Evolutionary conservation across 2,888 invertebrate genomes (phyloP).

Genomic region (Tachina fera): DNA sequence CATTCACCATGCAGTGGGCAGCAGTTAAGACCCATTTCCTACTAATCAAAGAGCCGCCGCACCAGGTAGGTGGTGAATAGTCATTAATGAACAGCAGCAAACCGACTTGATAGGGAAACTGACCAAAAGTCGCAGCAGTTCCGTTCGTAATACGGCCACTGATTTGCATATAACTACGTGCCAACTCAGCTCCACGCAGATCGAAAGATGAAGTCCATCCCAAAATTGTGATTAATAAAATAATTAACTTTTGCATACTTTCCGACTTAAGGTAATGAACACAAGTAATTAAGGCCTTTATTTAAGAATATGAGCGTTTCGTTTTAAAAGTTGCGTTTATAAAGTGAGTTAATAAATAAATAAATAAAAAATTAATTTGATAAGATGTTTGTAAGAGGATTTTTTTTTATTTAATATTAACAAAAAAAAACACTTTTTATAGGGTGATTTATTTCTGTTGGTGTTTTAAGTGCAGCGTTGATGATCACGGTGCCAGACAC

Average conservation of each 20-base stretch:
- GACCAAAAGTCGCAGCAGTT: conserved; percentile 55
- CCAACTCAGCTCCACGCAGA: neutral
- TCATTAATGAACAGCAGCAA: conserved; percentile 73
- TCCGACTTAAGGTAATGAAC: neutral
- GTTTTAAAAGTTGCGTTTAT: too few relatives aligned
- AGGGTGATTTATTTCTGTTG: too few relatives aligned
- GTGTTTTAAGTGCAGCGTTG: too few relatives aligned
- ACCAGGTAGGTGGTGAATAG: conserved; percentile 73
- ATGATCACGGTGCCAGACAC: too few relatives aligned
- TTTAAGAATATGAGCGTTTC: too few relatives aligned
- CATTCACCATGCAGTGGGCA: conserved; percentile 78
- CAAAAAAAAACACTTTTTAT: too few relatives aligned
- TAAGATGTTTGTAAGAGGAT: too few relatives aligned
- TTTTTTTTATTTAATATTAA: too few relatives aligned
- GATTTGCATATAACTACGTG: neutral
- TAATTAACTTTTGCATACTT: conserved; percentile 39
- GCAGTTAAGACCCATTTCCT: conserved; percentile 78
- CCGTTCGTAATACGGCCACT: conserved; percentile 73
- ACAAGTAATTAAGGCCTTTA: too few relatives aligned
- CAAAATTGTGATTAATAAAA: conserved; percentile 21
- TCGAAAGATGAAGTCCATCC: conserved; percentile 3
- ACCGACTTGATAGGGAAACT: conserved; percentile 76
- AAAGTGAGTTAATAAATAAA: too few relatives aligned
- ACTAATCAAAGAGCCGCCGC: conserved; percentile 78
- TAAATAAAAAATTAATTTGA: too few relatives aligned